phyloP scores from a whole-genome alignment of 2,113 vertebrate species.

The Gnathochromis pfefferi region DNA sequence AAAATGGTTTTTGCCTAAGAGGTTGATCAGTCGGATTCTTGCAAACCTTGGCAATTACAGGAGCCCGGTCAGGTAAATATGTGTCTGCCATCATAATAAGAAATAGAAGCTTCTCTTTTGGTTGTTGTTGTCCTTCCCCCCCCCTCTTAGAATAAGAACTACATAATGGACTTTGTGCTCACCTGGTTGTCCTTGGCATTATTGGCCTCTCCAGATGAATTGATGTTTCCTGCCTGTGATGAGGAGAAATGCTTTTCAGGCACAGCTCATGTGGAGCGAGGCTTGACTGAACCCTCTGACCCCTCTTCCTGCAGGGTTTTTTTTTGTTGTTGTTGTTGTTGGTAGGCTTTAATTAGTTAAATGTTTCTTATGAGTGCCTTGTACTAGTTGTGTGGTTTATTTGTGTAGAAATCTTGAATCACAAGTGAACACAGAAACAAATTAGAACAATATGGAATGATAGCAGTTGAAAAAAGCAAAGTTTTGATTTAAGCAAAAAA shows the following conservation, averaged over 20 bases:
- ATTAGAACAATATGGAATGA: not conserved
- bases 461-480: not conserved
- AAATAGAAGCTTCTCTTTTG: not conserved
- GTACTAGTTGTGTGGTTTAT: not conserved
- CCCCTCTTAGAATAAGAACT: not conserved
- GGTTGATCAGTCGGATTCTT: not conserved
- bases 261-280: constrained; percentile 21
- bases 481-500: not conserved
- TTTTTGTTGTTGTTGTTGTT: not conserved
- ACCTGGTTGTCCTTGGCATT: constrained; percentile 43
- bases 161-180: constrained; percentile 53
- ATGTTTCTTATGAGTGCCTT: not conserved
- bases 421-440: not conserved
- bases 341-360: not conserved
- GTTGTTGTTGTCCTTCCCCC: not conserved
- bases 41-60: not conserved
- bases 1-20: not conserved
- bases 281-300: constrained; percentile 11
- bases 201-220: constrained; percentile 40
- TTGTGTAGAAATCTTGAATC: not conserved
- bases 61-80: not conserved
- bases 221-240: constrained; percentile 55
- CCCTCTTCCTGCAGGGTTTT: not conserved
- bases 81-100: not conserved
- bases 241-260: constrained; percentile 46